These are phyloP conservation scores for Eleginops maclovinus DNA, from an alignment of 2,113 vertebrate genomes.

Conservation along the genomic window DNA sequence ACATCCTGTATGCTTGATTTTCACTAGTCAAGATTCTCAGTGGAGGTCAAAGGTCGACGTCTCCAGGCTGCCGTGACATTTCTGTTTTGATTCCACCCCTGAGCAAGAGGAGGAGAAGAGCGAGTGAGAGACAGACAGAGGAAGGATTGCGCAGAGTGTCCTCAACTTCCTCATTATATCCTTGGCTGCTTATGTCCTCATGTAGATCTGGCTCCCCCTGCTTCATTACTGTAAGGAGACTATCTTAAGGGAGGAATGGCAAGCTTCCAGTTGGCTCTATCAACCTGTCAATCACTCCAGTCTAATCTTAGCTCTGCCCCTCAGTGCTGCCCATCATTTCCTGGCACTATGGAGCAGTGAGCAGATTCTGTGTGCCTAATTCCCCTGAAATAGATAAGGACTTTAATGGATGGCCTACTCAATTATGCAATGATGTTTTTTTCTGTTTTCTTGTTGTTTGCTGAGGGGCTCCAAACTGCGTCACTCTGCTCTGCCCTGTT, in stretches of 20 bases:
- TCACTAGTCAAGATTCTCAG: neutral
- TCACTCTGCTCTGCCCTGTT: constrained; percentile 18
- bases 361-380: constrained; percentile 67
- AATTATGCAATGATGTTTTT: constrained; percentile 74
- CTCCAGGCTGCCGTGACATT: constrained; percentile 29
- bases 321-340: constrained; percentile 77
- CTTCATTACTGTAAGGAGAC: constrained; percentile 79
- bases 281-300: constrained; percentile 75
- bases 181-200: constrained; percentile 64
- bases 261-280: constrained; percentile 79
- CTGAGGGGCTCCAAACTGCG: neutral
- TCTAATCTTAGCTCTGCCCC: constrained; percentile 80
- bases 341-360: constrained; percentile 68
- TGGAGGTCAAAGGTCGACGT: constrained; percentile 52
- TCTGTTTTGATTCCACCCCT: constrained; percentile 34
- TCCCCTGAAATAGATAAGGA: constrained; percentile 74
- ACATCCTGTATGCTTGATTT: neutral
- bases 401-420: constrained; percentile 74
- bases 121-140: constrained; percentile 37
- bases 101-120: constrained; percentile 3
- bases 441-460: constrained; percentile 43
- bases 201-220: constrained; percentile 55
- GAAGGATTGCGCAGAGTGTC: constrained; percentile 68
- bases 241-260: constrained; percentile 78
- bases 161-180: constrained; percentile 74